Conservation (phyloP, 1,140 invertebrate genomes). For the Drosophila sp. region DNA sequence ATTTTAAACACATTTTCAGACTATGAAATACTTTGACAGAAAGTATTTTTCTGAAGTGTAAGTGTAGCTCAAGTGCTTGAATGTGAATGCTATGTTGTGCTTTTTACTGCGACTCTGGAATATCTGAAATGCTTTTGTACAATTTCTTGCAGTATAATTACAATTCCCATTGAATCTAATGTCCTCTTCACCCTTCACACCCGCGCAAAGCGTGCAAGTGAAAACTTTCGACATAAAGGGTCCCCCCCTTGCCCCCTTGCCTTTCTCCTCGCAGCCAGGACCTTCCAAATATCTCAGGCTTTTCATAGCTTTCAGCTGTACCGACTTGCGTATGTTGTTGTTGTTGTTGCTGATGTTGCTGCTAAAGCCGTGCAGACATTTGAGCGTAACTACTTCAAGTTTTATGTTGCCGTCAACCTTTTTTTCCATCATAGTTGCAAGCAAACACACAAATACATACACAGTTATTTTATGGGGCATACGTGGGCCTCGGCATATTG, state of each 20-base stretch:
- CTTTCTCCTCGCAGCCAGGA: constrained; percentile 24
- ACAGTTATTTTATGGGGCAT: constrained; percentile 63
- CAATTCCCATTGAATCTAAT: constrained; percentile 48
- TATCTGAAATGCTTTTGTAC: constrained; percentile 26
- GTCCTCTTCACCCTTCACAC: neutral
- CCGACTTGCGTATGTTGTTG: constrained; percentile 2
- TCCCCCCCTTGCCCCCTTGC: neutral
- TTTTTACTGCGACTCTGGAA: constrained; percentile 15
- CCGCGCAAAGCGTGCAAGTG: constrained; percentile 34
- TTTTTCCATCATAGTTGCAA: constrained; percentile 23
- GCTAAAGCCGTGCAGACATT: constrained; percentile 70
- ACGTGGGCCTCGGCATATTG: constrained; percentile 72
- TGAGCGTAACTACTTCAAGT: constrained; percentile 74
- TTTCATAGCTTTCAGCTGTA: constrained; percentile 34
- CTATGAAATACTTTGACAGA: constrained; percentile 9
- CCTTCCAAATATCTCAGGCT: constrained; percentile 34
- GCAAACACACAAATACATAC: constrained; percentile 18
- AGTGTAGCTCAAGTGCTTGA: constrained; percentile 19
- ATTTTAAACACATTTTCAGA: neutral
- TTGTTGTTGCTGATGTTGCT: constrained; percentile 41
- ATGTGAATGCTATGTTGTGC: constrained; percentile 7
- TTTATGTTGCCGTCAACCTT: constrained; percentile 63
- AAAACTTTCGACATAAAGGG: constrained; percentile 75
- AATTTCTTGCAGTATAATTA: constrained; percentile 41
- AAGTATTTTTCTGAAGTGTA: constrained; percentile 14